A percentile compares a stretch with the other conserved stretches of the same genome.
Evolutionary conservation across 2,113 vertebrate species (phyloP).

Genomic region (Rattus rattus): DNA sequence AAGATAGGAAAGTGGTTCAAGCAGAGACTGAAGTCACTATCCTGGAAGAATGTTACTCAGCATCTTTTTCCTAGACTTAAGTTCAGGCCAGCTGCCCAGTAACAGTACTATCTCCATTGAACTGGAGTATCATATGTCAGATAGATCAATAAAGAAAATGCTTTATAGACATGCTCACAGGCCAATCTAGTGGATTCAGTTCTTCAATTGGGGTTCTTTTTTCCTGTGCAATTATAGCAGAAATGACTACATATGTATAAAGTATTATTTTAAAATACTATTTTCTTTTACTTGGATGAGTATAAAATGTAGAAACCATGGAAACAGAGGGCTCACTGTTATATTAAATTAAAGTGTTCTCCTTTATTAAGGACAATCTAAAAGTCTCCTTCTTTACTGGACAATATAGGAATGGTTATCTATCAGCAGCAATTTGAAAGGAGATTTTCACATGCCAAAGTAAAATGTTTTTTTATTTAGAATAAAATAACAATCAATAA

Average conservation of each 20-base stretch:
- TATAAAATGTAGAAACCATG: too few relatives aligned
- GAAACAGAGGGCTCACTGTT: not conserved
- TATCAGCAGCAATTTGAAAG: too few relatives aligned
- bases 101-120: accelerated
- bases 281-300: not conserved
- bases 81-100: not conserved
- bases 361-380: not conserved
- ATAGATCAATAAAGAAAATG: not conserved
- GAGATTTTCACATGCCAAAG: too few relatives aligned
- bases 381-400: not conserved
- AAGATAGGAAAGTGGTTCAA: not conserved
- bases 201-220: not conserved
- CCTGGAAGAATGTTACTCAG: not conserved
- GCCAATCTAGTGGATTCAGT: not conserved
- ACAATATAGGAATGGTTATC: too few relatives aligned
- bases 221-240: not conserved
- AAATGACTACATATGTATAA: not conserved
- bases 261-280: not conserved
- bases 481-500: too few relatives aligned
- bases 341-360: not conserved
- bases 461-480: too few relatives aligned
- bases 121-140: not conserved
- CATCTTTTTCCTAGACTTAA: not conserved
- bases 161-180: not conserved
- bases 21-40: not conserved